A percentile compares a stretch with the other conserved stretches of the same genome.
Evolutionary conservation across 2,113 vertebrate species (phyloP).

Genomic region (Centropristis striata): DNA sequence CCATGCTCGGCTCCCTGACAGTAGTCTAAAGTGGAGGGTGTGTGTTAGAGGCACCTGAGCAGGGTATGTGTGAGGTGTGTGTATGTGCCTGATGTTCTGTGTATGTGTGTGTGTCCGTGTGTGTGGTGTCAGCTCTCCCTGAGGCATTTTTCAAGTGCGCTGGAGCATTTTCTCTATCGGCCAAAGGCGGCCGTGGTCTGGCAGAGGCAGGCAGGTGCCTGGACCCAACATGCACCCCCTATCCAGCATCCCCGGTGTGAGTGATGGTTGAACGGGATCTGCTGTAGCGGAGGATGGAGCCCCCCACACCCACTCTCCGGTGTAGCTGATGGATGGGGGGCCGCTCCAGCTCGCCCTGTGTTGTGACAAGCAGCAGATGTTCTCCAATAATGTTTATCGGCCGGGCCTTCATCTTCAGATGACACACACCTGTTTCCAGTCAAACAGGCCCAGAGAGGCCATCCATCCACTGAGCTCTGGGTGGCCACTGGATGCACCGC

Average conservation of each 20-base stretch:
- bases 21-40: slow-evolving; percentile 41
- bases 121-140: slow-evolving; percentile 44
- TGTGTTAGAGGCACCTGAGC: slow-evolving; percentile 42
- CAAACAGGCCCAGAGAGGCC: slow-evolving; percentile 79
- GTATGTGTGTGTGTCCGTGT: slow-evolving; percentile 17
- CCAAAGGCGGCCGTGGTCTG: slow-evolving; percentile 54
- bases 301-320: slow-evolving; percentile 53
- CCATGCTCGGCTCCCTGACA: slow-evolving; percentile 50
- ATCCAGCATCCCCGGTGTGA: slow-evolving; percentile 70
- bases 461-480: slow-evolving; percentile 80
- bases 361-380: slow-evolving; percentile 90
- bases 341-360: slow-evolving; percentile 61
- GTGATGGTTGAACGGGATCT: slow-evolving; percentile 71
- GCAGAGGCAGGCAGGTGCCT: slow-evolving; percentile 72
- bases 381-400: slow-evolving; percentile 89
- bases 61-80: slow-evolving; percentile 26
- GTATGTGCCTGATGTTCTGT: neutral
- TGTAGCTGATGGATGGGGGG: slow-evolving; percentile 83
- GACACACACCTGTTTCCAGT: slow-evolving; percentile 87
- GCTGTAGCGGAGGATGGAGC: slow-evolving; percentile 42
- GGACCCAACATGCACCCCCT: slow-evolving; percentile 53
- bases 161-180: slow-evolving; percentile 67
- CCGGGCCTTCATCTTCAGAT: slow-evolving; percentile 83
- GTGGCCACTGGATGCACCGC: slow-evolving; percentile 75
- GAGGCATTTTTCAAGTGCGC: slow-evolving; percentile 79